phyloP scores from a whole-genome alignment of 2,113 vertebrate species.

The Salminus brasiliensis region DNA sequence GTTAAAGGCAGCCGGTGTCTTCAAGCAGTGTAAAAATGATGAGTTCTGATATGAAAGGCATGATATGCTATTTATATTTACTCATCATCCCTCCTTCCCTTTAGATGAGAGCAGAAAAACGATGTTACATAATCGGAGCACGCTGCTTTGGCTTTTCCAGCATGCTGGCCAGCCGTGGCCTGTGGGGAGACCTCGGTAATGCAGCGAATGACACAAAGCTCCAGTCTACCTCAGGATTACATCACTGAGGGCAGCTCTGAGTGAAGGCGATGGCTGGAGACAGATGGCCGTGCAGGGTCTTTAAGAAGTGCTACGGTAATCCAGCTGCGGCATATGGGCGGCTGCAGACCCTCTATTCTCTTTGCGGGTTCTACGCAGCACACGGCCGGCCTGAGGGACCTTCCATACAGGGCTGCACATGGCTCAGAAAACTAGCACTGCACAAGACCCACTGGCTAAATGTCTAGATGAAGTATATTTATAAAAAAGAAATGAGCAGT shows the following conservation, averaged over 20 bases:
- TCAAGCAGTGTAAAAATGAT: too few species aligned
- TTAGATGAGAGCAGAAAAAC: neutral
- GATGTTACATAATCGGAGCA: neutral
- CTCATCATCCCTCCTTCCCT: neutral
- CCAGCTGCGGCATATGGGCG: conserved; percentile 26
- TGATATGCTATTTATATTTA: neutral
- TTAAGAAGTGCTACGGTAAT: conserved; percentile 37
- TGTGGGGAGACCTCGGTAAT: conserved; percentile 10
- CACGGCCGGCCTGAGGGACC: neutral
- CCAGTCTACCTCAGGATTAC: conserved; percentile 25
- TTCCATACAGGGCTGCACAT: neutral
- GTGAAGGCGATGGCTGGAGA: neutral
- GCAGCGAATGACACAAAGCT: neutral
- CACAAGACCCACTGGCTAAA: neutral
- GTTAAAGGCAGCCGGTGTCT: too few species aligned
- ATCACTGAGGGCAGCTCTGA: conserved; percentile 17
- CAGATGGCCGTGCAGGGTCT: conserved; percentile 34
- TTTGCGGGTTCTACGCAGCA: neutral
- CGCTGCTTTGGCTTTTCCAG: conserved; percentile 1
- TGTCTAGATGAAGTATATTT: neutral
- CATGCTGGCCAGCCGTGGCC: conserved; percentile 7
- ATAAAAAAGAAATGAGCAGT: too few species aligned
- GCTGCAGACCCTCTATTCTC: neutral
- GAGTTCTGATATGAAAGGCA: neutral
- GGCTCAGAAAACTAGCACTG: neutral